Evolutionary conservation across 1,140 invertebrate genomes (phyloP).

Genomic region (Platorchestia sp.): DNA sequence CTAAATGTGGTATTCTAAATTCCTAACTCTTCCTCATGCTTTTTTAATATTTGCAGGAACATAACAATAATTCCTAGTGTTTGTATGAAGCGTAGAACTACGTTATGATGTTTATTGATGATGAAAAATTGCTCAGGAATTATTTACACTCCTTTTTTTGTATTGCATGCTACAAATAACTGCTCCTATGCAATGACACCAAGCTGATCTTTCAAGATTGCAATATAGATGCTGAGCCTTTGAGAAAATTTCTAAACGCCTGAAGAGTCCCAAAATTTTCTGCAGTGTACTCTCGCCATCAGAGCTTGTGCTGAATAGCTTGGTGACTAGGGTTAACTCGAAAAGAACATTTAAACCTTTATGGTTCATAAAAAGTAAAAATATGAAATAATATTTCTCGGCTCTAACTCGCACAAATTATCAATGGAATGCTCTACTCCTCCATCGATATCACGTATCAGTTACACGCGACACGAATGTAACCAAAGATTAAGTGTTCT

Average conservation of each 20-base stretch:
- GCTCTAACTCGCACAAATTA: not conserved
- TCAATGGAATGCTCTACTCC: not conserved
- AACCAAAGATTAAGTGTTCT: not conserved
- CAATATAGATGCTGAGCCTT: not conserved
- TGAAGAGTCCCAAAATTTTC: not conserved
- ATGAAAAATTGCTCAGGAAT: not conserved
- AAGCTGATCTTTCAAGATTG: not conserved
- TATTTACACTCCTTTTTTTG: not conserved
- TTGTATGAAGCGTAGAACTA: not conserved
- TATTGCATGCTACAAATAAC: not conserved
- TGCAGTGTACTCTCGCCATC: not conserved
- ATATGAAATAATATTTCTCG: not conserved
- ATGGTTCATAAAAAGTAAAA: not conserved
- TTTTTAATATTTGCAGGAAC: not conserved
- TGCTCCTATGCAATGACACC: not conserved
- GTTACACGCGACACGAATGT: not conserved
- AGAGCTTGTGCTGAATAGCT: not conserved
- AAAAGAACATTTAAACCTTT: not conserved
- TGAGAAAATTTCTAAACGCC: not conserved
- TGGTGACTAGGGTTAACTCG: not conserved
- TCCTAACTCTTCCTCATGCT: no score
- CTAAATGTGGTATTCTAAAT: no score
- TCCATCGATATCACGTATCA: not conserved
- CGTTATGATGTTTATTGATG: not conserved
- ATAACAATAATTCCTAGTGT: not conserved